A percentile compares a stretch with the other conserved stretches of the same genome.
These are phyloP conservation scores for Lasioglossum lativentre DNA, from an alignment of 2,888 invertebrate species.

Conservation along the genomic window DNA sequence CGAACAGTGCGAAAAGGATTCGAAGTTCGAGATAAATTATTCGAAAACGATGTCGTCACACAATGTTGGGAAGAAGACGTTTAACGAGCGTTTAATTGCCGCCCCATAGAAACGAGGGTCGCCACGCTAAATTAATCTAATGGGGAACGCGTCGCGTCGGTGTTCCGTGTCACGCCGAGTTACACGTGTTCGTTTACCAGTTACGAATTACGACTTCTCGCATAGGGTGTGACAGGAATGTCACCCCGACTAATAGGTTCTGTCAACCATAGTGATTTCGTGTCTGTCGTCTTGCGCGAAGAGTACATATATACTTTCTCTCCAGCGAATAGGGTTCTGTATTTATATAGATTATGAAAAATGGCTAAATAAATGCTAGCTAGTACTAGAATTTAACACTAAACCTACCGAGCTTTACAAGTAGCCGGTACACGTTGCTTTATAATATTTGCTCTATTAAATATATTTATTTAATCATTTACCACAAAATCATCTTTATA, in stretches of 20 bases:
- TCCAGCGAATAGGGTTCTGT: not conserved
- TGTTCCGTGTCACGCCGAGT: constrained; percentile 51
- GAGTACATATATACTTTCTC: constrained; percentile 43
- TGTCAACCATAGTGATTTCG: constrained; percentile 71
- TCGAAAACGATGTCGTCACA: not conserved
- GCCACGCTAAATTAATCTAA: constrained; percentile 68
- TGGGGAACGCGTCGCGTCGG: constrained; percentile 29
- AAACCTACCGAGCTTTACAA: too few relatives aligned
- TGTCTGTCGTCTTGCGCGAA: constrained; percentile 37
- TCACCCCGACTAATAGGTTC: constrained; percentile 78
- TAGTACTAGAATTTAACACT: not conserved
- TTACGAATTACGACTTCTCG: constrained; percentile 70
- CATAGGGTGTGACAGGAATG: constrained; percentile 72
- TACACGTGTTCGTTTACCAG: constrained; percentile 75
- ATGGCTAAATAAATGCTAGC: not conserved
- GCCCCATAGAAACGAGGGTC: constrained; percentile 14
- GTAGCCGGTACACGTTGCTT: too few relatives aligned
- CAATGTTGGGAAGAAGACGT: not conserved
- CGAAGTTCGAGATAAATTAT: not conserved
- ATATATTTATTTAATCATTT: too few relatives aligned
- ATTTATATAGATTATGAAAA: not conserved
- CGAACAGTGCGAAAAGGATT: not conserved
- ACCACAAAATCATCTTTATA: too few relatives aligned
- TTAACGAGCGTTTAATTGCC: constrained; percentile 59
- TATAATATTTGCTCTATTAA: too few relatives aligned